A percentile compares a stretch with the other conserved stretches of the same genome.
These are phyloP conservation scores for Tragelaphus imberbis DNA, from an alignment of 2,113 vertebrate species.

Conservation along the genomic window DNA sequence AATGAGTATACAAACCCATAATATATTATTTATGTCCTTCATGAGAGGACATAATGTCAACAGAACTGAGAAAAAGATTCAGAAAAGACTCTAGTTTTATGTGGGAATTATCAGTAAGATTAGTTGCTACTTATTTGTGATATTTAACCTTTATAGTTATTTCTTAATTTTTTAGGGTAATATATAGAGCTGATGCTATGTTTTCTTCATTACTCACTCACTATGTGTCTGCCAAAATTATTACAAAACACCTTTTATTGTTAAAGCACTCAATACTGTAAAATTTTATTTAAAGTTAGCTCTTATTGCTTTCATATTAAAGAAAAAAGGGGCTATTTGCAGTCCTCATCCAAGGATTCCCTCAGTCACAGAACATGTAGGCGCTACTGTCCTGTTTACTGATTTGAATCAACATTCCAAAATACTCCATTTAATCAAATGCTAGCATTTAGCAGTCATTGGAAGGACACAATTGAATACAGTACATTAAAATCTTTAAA, in stretches of 20 bases:
- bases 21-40: background rate
- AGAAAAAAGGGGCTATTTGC: background rate
- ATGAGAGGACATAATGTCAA: background rate
- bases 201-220: background rate
- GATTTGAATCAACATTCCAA: background rate
- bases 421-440: fast-evolving
- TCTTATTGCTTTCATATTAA: background rate
- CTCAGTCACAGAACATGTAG: fast-evolving
- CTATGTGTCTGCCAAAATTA: background rate
- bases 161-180: background rate
- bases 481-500: background rate
- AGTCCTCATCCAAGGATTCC: background rate
- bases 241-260: background rate
- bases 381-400: fast-evolving
- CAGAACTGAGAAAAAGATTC: background rate
- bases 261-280: background rate
- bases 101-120: background rate
- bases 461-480: background rate
- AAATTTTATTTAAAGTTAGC: background rate
- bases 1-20: background rate
- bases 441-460: background rate
- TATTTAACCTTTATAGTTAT: background rate
- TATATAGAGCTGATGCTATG: background rate
- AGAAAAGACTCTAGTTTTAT: background rate
- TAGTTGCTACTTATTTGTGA: background rate